These are phyloP conservation scores for Acleris laterana DNA, from an alignment of 2,888 invertebrate species.

Conservation along the genomic window DNA sequence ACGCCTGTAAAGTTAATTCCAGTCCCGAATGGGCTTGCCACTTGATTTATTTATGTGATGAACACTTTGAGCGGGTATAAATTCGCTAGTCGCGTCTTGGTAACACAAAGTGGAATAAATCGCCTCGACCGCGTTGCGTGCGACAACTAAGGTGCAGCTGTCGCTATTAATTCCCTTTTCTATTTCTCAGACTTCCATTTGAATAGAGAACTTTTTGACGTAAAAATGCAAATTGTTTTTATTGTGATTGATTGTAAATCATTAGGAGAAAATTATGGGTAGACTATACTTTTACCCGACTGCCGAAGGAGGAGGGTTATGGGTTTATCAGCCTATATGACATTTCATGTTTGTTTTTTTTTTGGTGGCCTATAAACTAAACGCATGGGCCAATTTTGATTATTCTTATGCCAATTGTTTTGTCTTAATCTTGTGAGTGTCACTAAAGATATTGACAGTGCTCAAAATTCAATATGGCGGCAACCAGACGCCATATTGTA, in stretches of 20 bases:
- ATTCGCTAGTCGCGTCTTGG: slow-evolving; percentile 52
- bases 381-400: too few relatives aligned
- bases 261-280: too few relatives aligned
- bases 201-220: slow-evolving; percentile 18
- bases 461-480: too few relatives aligned
- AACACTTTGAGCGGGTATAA: slow-evolving; percentile 46
- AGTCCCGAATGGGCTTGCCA: slow-evolving; percentile 35
- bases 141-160: slow-evolving; percentile 50
- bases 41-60: slow-evolving; percentile 37
- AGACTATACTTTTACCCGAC: too few relatives aligned
- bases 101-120: slow-evolving; percentile 71
- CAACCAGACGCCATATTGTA: too few relatives aligned
- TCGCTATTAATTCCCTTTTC: slow-evolving; percentile 52
- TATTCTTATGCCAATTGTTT: too few relatives aligned
- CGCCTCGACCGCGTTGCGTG: slow-evolving; percentile 57
- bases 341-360: too few relatives aligned
- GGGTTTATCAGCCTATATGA: too few relatives aligned
- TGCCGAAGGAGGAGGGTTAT: too few relatives aligned
- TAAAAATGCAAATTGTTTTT: slow-evolving; percentile 1
- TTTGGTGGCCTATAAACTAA: too few relatives aligned
- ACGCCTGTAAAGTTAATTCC: slow-evolving; percentile 40
- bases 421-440: too few relatives aligned
- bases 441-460: too few relatives aligned
- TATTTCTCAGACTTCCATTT: slow-evolving; percentile 37
- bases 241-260: neutral